phyloP scores from a whole-genome alignment of 2,797 vertebrate genomes.

The Acipenser ruthenus region DNA sequence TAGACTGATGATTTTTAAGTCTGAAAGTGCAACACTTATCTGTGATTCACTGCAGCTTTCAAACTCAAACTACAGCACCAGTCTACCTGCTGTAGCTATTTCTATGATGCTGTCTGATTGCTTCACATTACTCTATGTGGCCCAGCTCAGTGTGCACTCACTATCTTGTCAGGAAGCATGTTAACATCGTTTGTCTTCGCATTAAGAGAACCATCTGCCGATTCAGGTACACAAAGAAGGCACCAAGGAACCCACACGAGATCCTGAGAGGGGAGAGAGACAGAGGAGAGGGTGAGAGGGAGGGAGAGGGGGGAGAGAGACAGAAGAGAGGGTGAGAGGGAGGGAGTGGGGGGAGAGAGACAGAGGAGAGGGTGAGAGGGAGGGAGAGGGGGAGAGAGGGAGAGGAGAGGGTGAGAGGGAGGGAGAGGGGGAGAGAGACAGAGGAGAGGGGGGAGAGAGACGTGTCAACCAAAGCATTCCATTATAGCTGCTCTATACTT shows the following conservation, averaged over 20 bases:
- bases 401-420: too few species aligned
- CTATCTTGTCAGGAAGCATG: slow-evolving; percentile 81
- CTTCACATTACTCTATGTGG: background rate
- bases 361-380: too few species aligned
- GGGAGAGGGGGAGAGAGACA: background rate
- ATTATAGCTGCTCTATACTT: too few species aligned
- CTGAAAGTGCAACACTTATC: too few species aligned
- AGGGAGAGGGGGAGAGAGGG: too few species aligned
- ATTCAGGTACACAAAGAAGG: slow-evolving; percentile 91
- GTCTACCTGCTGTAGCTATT: background rate
- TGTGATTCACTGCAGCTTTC: too few species aligned
- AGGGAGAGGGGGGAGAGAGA: background rate
- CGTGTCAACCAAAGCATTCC: too few species aligned
- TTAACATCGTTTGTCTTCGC: slow-evolving; percentile 69
- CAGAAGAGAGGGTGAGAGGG: slow-evolving; percentile 17
- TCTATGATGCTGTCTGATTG: background rate
- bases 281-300: too few species aligned
- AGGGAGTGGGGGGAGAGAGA: too few species aligned
- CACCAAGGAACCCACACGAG: slow-evolving; percentile 86
- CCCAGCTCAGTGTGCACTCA: slow-evolving; percentile 47
- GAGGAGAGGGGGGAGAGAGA: too few species aligned
- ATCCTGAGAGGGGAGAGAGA: slow-evolving; percentile 53
- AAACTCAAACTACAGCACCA: background rate
- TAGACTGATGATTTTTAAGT: too few species aligned
- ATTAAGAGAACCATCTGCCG: slow-evolving; percentile 84